phyloP scores from a whole-genome alignment of 1,140 invertebrate genomes.

The Ladona fulva region DNA sequence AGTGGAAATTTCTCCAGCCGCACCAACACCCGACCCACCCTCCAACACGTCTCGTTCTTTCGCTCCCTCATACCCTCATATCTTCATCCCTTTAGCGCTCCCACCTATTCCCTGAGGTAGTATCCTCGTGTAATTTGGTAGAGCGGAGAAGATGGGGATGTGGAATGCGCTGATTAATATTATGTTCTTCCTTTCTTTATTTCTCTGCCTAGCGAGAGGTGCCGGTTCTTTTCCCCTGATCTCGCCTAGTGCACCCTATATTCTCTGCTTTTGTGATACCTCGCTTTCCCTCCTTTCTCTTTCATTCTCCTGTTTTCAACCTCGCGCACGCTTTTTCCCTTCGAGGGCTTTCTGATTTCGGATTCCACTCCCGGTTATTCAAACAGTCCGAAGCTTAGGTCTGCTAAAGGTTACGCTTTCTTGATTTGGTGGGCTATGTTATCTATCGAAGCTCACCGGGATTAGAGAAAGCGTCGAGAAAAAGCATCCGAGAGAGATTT shows the following conservation, averaged over 20 bases:
- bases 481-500: no score
- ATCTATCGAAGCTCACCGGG: no score
- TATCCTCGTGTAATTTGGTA: neutral
- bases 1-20: neutral
- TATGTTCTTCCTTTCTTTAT: slow-evolving; percentile 1
- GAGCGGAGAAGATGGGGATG: neutral
- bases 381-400: no score
- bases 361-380: no score
- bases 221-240: neutral
- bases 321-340: neutral
- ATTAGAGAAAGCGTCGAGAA: no score
- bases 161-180: slow-evolving; percentile 9
- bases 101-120: neutral
- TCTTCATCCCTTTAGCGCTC: neutral
- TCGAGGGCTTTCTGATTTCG: no score
- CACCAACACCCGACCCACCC: neutral
- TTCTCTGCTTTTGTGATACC: neutral
- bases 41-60: neutral
- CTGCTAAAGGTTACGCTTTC: no score
- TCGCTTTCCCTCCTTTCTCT: neutral
- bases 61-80: neutral
- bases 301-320: neutral
- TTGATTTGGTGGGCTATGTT: no score
- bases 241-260: no score
- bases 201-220: neutral